These are phyloP conservation scores for Xiphophorus couchianus DNA, from an alignment of 2,113 vertebrate species.

Conservation along the genomic window DNA sequence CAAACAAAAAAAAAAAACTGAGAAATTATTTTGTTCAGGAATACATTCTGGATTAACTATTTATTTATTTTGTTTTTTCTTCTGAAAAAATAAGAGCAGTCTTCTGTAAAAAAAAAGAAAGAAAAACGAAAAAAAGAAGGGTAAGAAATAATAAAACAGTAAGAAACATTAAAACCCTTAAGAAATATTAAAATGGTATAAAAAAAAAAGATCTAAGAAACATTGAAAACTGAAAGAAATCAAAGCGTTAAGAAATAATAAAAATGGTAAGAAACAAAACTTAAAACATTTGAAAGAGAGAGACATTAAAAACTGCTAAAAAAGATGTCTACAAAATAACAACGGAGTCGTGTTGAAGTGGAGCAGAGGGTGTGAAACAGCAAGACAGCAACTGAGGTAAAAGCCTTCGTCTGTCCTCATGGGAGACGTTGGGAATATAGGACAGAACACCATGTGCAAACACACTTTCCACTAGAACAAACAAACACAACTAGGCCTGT, in stretches of 20 bases:
- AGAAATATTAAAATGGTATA: neutral
- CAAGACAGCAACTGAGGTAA: constrained; percentile 37
- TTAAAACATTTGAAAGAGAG: neutral
- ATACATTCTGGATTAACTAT: neutral
- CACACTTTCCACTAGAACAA: constrained; percentile 11
- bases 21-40: neutral
- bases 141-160: neutral
- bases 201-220: neutral
- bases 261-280: too few species aligned
- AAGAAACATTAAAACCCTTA: too few species aligned
- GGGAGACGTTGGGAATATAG: constrained; percentile 41
- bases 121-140: too few species aligned
- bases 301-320: neutral
- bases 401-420: constrained; percentile 40
- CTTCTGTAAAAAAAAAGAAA: too few species aligned
- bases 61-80: neutral
- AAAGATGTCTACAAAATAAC: constrained; percentile 2
- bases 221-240: too few species aligned
- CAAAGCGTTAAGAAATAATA: too few species aligned
- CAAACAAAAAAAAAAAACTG: neutral
- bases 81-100: too few species aligned
- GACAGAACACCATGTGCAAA: constrained; percentile 31
- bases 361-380: constrained; percentile 13
- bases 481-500: neutral
- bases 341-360: neutral